Conservation (phyloP, 2,888 invertebrate species). For the Eledona agricola region DNA sequence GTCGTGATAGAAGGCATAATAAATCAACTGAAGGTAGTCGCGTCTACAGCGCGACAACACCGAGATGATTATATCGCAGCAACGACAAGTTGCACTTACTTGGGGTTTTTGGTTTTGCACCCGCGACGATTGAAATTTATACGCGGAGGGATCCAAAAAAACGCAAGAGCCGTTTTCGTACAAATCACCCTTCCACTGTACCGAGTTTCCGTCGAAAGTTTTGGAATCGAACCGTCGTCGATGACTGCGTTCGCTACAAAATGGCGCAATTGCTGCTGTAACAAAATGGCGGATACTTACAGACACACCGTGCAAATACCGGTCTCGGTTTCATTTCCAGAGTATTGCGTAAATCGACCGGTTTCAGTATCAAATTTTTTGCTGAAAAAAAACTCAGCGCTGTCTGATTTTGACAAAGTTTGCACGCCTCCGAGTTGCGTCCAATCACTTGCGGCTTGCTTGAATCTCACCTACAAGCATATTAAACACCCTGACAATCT, state of each 20-base stretch:
- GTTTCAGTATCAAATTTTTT: conserved; percentile 64
- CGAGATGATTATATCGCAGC: too few species aligned
- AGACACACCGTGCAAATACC: conserved; percentile 67
- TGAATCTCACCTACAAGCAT: conserved; percentile 61
- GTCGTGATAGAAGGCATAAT: too few species aligned
- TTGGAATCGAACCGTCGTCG: conserved; percentile 59
- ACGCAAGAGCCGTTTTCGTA: conserved; percentile 75
- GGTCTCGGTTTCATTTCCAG: conserved; percentile 59
- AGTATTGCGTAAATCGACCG: conserved; percentile 69
- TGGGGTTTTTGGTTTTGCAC: neutral
- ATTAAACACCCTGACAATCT: conserved; percentile 48
- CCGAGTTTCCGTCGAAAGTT: conserved; percentile 63
- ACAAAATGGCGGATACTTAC: too few species aligned
- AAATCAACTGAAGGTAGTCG: too few species aligned
- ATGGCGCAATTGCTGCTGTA: too few species aligned
- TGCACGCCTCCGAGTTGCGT: conserved; percentile 70
- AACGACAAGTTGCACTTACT: neutral
- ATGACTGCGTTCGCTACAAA: too few species aligned
- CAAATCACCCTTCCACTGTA: conserved; percentile 69
- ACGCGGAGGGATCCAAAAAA: conserved; percentile 72
- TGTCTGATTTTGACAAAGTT: conserved; percentile 62
- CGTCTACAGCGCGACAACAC: too few species aligned
- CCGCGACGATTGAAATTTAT: conserved; percentile 66
- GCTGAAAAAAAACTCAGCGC: conserved; percentile 66
- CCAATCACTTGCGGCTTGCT: conserved; percentile 70